Base-by-base conservation (phyloP, 2,888 invertebrate genomes). In the Crematogaster levior region DNA sequence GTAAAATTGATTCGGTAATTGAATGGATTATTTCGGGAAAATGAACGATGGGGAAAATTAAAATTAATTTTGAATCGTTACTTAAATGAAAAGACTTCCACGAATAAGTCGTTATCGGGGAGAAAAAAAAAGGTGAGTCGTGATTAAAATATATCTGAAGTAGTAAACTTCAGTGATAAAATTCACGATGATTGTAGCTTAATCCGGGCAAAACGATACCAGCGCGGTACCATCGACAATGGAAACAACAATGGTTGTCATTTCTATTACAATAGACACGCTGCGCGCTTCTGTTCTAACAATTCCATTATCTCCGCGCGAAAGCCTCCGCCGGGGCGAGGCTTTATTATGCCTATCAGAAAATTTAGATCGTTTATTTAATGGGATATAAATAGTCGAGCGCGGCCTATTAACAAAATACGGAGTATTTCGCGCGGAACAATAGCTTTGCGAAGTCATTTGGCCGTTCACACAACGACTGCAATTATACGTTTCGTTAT, bases 351-450 rank as follows among this genome's bases (percentile, higher is more conserved):
- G 77, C 77, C 77, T 66, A 79, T 79, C 77, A 79, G 77, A 79
- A 79, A 79, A 79, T 79, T 79, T 79, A 79, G 77, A 79, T 68
- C 77, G 77, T 79, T 79, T 79, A 68, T 79, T 79, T 79, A 79
- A 79, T 79, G 77, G 77, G 56, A 79, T 79, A 79, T 79, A 79
- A 79, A 79, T 79, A 79, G 77, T 68, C 68, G 56, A 68, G 77
- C 68, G 77, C 56, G 77, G 77, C 77, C 68, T 79, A 79, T 79
- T 79, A 79, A 79, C 77, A 79, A 79, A 79, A 79, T 68, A 79
- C 77, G 68, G 77, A 79, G 68, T 68, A 79, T 68, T 68, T 79
- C 77, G 77, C 77, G 77, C 56, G 77, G 77, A 79, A 79, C 77
- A 79, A 79, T 79, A 58, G 77, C 77, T 79, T 79, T 68, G 77